Evolutionary conservation across 30 jellyfish, hydroid and myxozoan species (phyloP).

Genomic region (Hydractinia symbiolongicarpus): DNA sequence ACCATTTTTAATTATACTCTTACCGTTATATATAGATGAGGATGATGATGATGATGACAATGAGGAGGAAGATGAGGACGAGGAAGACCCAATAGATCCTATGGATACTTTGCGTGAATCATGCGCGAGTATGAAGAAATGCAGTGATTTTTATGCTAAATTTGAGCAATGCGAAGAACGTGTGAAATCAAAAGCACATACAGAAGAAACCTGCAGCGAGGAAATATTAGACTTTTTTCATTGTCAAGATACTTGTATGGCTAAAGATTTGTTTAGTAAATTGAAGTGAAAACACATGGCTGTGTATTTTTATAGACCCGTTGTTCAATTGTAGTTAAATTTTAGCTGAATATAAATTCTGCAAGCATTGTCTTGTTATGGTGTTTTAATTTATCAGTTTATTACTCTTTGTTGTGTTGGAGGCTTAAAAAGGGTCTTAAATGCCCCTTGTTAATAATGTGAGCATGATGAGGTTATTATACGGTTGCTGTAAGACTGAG

Average conservation of each 20-base stretch:
- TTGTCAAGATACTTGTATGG: slow-evolving; percentile 36
- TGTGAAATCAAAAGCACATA: slow-evolving; percentile 31
- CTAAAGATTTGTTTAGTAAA: slow-evolving; percentile 20
- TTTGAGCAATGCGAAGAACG: slow-evolving; percentile 43
- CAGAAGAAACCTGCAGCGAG: slow-evolving; percentile 36
- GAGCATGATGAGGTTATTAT: too few species aligned
- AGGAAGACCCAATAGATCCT: slow-evolving; percentile 40
- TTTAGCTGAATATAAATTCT: too few species aligned
- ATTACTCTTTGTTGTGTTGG: too few species aligned
- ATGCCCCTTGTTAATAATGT: too few species aligned
- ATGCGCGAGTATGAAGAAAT: slow-evolving; percentile 23
- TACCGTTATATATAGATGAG: not conserved
- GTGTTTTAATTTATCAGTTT: too few species aligned
- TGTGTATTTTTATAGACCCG: slow-evolving; percentile 2
- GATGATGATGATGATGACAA: slow-evolving; percentile 25
- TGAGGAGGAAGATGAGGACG: slow-evolving; percentile 39
- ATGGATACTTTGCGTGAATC: slow-evolving; percentile 25
- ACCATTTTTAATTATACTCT: not conserved
- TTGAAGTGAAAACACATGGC: not conserved
- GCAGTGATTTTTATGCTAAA: slow-evolving; percentile 3
- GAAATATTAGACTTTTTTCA: slow-evolving; percentile 44
- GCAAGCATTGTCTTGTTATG: too few species aligned
- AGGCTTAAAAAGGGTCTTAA: too few species aligned
- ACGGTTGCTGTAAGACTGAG: too few species aligned
- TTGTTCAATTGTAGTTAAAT: not conserved